A percentile compares a stretch with the other conserved stretches of the same genome.
These are phyloP conservation scores for Diplodus sargus DNA, from an alignment of 2,797 vertebrate species.

Conservation along the genomic window DNA sequence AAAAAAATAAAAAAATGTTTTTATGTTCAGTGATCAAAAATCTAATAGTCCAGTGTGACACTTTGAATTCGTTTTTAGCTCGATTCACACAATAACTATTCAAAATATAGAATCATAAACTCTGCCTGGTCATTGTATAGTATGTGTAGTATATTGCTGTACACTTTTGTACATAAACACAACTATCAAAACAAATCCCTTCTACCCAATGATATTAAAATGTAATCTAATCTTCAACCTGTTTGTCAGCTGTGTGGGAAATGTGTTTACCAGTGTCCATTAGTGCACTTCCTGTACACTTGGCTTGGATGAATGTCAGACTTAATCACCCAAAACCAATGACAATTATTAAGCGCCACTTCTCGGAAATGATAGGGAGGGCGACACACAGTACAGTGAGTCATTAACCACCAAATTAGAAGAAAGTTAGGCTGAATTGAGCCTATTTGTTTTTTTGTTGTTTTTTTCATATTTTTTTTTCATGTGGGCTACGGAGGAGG, in stretches of 20 bases:
- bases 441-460: background rate
- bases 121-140: background rate
- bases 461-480: background rate
- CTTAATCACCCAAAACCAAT: slow-evolving; percentile 45
- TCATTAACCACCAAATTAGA: slow-evolving; percentile 36
- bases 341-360: slow-evolving; percentile 46
- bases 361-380: slow-evolving; percentile 48
- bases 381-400: background rate
- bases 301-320: slow-evolving; percentile 31
- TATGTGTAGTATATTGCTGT: too few relatives aligned
- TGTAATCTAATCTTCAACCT: background rate
- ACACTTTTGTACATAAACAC: background rate
- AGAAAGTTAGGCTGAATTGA: slow-evolving; percentile 1
- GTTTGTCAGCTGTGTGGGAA: slow-evolving; percentile 25
- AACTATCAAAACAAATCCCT: background rate
- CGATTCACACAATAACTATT: background rate
- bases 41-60: background rate
- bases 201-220: background rate
- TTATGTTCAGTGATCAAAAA: background rate
- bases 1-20: too few relatives aligned
- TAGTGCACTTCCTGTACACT: slow-evolving; percentile 56
- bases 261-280: slow-evolving; percentile 51
- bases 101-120: slow-evolving; percentile 3
- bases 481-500: background rate
- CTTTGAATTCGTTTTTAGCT: background rate